Conservation (phyloP, 2,113 vertebrate species). For the Toxostoma redivivum region DNA sequence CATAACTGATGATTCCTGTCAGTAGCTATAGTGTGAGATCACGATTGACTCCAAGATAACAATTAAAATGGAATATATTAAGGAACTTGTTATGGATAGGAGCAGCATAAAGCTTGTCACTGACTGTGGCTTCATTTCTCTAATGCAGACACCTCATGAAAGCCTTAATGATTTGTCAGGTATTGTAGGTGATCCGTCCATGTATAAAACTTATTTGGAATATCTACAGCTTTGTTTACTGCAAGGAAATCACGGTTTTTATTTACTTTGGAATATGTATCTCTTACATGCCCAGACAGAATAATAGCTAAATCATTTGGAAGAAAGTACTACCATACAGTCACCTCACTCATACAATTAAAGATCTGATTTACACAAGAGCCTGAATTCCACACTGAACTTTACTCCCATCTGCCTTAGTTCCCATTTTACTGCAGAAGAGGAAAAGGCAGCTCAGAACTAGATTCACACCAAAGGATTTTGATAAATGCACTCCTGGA, state of each 20-base stretch:
- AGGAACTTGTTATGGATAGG: conserved; percentile 33
- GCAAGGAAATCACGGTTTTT: background rate
- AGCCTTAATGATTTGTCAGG: conserved; percentile 13
- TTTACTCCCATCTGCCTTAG: background rate
- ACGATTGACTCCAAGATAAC: conserved; percentile 38
- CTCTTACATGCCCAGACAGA: background rate
- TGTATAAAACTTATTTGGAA: background rate
- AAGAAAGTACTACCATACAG: background rate
- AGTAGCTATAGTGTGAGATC: conserved; percentile 44
- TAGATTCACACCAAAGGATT: background rate
- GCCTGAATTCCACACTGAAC: background rate
- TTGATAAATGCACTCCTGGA: background rate
- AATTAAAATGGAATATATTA: conserved; percentile 71
- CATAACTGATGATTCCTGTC: conserved; percentile 60
- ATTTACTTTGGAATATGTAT: background rate
- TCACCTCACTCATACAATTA: background rate
- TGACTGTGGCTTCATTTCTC: conserved; percentile 43
- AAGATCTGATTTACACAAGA: background rate
- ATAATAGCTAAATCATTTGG: background rate
- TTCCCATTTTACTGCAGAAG: background rate
- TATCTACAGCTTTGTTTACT: background rate
- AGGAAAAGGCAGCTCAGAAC: background rate
- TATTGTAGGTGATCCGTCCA: background rate
- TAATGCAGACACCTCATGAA: background rate
- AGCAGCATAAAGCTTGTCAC: conserved; percentile 48